These are phyloP conservation scores for Acipenser oxyrinchus DNA, from an alignment of 2,797 vertebrate species.

Conservation along the genomic window DNA sequence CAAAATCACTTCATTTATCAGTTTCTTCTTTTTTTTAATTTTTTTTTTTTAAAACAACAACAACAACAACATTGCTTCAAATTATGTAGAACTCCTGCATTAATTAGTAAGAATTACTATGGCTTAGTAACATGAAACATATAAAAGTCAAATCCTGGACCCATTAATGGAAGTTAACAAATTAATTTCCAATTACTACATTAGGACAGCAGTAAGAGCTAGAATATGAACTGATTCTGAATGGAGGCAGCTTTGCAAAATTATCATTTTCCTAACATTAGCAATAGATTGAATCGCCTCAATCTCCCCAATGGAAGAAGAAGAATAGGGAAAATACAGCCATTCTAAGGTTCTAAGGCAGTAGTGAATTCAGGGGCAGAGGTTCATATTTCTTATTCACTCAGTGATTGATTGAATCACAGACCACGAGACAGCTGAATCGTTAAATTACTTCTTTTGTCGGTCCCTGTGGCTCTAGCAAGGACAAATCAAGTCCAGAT, in stretches of 20 bases:
- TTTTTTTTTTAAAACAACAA: too few relatives aligned
- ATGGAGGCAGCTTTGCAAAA: constrained; percentile 75
- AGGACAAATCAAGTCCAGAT: constrained; percentile 61
- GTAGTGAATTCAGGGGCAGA: constrained; percentile 50
- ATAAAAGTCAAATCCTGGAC: constrained; percentile 10
- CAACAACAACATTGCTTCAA: too few relatives aligned
- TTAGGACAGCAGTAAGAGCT: constrained; percentile 59
- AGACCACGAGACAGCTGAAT: constrained; percentile 62
- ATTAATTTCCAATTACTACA: constrained; percentile 74
- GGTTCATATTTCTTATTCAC: constrained; percentile 43
- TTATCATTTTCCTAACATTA: constrained; percentile 70
- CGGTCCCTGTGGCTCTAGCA: constrained; percentile 54
- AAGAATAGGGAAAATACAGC: constrained; percentile 60
- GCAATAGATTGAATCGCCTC: constrained; percentile 50
- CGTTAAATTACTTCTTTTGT: constrained; percentile 57
- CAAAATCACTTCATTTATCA: too few relatives aligned
- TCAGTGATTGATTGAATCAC: constrained; percentile 71
- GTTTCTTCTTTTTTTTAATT: too few relatives aligned
- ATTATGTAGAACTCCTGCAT: too few relatives aligned
- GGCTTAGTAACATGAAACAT: too few relatives aligned
- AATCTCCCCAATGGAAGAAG: constrained; percentile 28
- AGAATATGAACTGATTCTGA: constrained; percentile 79
- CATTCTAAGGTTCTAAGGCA: constrained; percentile 48
- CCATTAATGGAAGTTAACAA: constrained; percentile 55
- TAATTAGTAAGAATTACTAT: too few relatives aligned